Conservation (phyloP, 1,140 invertebrate genomes). For the Drosophila sulfurigaster region DNA sequence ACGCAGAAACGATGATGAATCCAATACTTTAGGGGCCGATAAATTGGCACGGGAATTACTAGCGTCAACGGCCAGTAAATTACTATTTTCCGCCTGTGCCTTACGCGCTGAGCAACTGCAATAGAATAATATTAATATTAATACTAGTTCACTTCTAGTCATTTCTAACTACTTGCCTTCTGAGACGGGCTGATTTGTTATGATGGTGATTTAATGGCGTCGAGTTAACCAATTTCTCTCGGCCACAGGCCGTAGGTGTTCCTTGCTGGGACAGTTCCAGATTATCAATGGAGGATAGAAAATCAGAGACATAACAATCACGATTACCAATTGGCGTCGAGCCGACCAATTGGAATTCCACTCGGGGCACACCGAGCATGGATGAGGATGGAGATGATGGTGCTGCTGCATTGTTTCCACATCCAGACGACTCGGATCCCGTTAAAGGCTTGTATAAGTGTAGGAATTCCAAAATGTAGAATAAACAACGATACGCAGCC, state of each 20-base stretch:
- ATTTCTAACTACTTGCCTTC: constrained; percentile 13
- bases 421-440: constrained; percentile 15
- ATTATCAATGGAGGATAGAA: constrained; percentile 55
- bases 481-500: constrained; percentile 59
- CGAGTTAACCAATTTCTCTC: constrained; percentile 66
- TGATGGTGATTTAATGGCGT: constrained; percentile 74
- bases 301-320: constrained; percentile 63
- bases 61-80: constrained; percentile 30
- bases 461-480: constrained; percentile 65
- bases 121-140: not conserved
- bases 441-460: constrained; percentile 53
- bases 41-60: constrained; percentile 27
- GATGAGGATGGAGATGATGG: constrained; percentile 46
- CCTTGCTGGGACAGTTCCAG: constrained; percentile 65
- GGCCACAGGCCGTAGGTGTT: constrained; percentile 42
- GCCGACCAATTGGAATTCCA: constrained; percentile 60
- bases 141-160: not conserved
- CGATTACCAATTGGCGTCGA: constrained; percentile 73
- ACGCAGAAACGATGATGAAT: constrained; percentile 68
- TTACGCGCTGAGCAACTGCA: constrained; percentile 38
- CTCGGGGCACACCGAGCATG: constrained; percentile 15
- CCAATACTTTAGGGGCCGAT: constrained; percentile 61
- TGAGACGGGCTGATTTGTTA: constrained; percentile 35
- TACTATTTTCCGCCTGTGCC: constrained; percentile 13
- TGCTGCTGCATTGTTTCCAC: constrained; percentile 11